phyloP scores from a whole-genome alignment of 64 coral and sea anemone species.

The Trachythela sp. region DNA sequence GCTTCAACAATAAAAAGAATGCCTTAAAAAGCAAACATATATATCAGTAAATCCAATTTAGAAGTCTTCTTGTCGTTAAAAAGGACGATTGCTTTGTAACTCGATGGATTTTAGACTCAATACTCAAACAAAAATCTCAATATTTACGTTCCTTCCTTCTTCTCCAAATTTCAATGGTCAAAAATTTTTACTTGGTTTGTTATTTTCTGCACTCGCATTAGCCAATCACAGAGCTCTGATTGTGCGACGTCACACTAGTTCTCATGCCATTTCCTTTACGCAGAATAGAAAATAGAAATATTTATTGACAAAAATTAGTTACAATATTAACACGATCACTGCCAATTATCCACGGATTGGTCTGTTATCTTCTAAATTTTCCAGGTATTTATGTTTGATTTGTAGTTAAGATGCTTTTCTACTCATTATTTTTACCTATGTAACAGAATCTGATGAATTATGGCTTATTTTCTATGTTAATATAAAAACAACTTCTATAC shows the following conservation, averaged over 20 bases:
- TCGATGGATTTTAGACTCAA: not conserved
- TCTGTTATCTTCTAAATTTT: too few species aligned
- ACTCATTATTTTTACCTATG: too few species aligned
- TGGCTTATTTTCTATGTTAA: too few species aligned
- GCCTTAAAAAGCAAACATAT: not conserved
- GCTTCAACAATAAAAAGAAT: not conserved
- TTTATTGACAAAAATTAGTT: too few species aligned
- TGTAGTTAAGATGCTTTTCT: too few species aligned
- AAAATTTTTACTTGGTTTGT: not conserved
- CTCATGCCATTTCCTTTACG: not conserved
- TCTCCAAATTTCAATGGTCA: not conserved
- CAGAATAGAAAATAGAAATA: not conserved
- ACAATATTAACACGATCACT: too few species aligned
- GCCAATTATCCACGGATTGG: too few species aligned
- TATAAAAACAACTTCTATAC: too few species aligned
- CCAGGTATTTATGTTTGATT: too few species aligned
- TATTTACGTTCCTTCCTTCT: not conserved
- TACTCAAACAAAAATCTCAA: not conserved
- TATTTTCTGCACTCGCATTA: not conserved
- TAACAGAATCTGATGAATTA: too few species aligned
- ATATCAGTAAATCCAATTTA: not conserved
- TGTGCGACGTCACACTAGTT: not conserved
- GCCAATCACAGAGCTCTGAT: not conserved
- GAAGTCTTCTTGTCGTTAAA: not conserved
- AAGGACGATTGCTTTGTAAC: not conserved